phyloP scores from a whole-genome alignment of 1,140 invertebrate genomes.

The Drosophila athabasca region DNA sequence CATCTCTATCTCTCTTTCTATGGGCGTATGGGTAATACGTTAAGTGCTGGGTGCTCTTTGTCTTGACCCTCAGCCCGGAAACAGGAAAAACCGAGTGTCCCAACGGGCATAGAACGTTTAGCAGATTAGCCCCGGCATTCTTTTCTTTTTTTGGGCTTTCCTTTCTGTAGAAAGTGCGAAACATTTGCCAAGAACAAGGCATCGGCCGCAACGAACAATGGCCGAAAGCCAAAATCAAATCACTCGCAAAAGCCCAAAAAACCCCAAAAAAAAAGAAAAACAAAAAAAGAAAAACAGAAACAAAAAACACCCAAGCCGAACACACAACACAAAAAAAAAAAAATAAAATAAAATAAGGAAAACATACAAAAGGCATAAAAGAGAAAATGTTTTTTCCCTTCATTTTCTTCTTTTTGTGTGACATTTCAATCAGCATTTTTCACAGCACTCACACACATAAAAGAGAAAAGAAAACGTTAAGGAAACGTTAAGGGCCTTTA shows the following conservation, averaged over 20 bases:
- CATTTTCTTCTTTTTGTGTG: constrained; percentile 30
- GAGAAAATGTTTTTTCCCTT: constrained; percentile 24
- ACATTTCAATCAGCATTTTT: constrained; percentile 77
- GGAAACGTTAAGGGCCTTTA: constrained; percentile 61
- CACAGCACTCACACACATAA: constrained; percentile 30
- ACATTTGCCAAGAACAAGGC: constrained; percentile 51
- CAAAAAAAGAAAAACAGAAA: constrained; percentile 6
- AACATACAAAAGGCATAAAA: constrained; percentile 52
- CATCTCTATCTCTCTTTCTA: neutral
- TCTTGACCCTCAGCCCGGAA: constrained; percentile 16
- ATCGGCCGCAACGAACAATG: constrained; percentile 35
- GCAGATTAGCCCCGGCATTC: constrained; percentile 60
- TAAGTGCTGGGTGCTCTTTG: constrained; percentile 46
- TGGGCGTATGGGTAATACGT: constrained; percentile 57
- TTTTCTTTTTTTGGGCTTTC: constrained; percentile 11
- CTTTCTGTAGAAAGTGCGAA: constrained; percentile 75
- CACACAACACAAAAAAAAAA: constrained; percentile 41
- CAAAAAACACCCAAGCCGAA: neutral
- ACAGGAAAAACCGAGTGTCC: constrained; percentile 37
- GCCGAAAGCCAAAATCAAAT: constrained; percentile 71
- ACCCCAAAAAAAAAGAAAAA: constrained; percentile 13
- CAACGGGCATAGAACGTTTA: constrained; percentile 58
- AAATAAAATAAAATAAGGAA: constrained; percentile 51
- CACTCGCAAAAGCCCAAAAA: constrained; percentile 40
- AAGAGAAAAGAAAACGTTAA: constrained; percentile 67